Percentiles rank a stretch among this genome's conserved stretches.
These are phyloP conservation scores for Corythoichthys intestinalis DNA, from an alignment of 2,113 vertebrate species.

Conservation along the genomic window DNA sequence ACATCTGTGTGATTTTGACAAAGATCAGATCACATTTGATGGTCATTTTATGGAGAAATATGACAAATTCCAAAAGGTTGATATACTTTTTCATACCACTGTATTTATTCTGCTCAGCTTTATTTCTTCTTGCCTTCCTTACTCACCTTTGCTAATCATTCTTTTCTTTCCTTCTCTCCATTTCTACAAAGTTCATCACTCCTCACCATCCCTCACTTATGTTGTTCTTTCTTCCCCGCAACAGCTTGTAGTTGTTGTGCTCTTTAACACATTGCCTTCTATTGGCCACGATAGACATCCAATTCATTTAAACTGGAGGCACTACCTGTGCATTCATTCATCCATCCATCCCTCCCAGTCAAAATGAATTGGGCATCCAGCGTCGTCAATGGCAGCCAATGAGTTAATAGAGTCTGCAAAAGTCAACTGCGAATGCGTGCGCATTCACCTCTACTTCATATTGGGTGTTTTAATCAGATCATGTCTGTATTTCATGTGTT, in stretches of 20 bases:
- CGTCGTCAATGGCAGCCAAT: not conserved
- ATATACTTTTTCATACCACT: no score
- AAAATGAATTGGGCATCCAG: not conserved
- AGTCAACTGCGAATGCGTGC: conserved; percentile 28
- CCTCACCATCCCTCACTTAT: not conserved
- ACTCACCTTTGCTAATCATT: no score
- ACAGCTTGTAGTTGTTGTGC: no score
- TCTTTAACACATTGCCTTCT: no score
- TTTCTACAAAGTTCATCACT: not conserved
- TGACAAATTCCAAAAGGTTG: no score
- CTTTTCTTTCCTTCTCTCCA: not conserved
- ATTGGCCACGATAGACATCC: no score
- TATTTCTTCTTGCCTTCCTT: no score
- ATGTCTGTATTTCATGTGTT: conserved; percentile 11
- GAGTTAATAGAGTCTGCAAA: conserved; percentile 24
- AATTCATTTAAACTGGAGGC: no score
- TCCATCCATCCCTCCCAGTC: not conserved
- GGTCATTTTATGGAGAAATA: no score
- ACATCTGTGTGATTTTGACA: no score
- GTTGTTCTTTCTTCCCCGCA: not conserved
- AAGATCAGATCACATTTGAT: no score
- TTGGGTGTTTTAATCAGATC: conserved; percentile 40
- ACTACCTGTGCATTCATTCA: no score
- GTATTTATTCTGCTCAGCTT: not conserved
- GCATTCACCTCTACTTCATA: conserved; percentile 15